Evolutionary conservation across 2,888 invertebrate species (phyloP).

Genomic region (Campoletis raptor): DNA sequence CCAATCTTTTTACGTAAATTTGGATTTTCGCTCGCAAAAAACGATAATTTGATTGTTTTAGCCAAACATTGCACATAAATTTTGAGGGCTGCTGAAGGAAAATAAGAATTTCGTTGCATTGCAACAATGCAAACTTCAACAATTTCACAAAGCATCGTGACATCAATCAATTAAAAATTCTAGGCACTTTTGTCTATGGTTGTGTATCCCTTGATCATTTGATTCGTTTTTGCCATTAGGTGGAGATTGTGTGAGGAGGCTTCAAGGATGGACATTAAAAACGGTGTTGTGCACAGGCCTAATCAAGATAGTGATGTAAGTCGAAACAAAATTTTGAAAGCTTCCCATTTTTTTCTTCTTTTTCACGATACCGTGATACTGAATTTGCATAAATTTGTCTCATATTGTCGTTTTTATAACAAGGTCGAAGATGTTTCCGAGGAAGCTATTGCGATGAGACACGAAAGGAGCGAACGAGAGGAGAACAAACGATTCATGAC

Average conservation of each 20-base stretch:
- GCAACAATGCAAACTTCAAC: no score
- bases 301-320: constrained; percentile 87
- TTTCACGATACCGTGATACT: neutral
- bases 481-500: constrained; percentile 92
- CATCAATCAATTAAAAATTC: no score
- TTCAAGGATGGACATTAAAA: constrained; percentile 85
- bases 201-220: neutral
- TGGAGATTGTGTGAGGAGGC: constrained; percentile 90
- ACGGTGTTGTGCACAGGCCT: constrained; percentile 86
- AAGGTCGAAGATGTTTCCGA: constrained; percentile 93
- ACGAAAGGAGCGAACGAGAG: constrained; percentile 91
- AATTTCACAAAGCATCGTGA: no score
- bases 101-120: no score
- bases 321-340: constrained; percentile 62
- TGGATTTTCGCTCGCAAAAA: no score
- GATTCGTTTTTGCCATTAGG: constrained; percentile 85
- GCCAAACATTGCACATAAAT: no score
- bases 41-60: no score
- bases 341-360: neutral
- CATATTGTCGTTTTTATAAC: neutral
- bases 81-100: no score
- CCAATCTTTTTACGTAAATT: no score
- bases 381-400: neutral
- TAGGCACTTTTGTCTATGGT: neutral
- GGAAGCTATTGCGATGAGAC: constrained; percentile 89